These are phyloP conservation scores for Seriola aureovittata DNA, from an alignment of 2,113 vertebrate genomes.

Conservation along the genomic window DNA sequence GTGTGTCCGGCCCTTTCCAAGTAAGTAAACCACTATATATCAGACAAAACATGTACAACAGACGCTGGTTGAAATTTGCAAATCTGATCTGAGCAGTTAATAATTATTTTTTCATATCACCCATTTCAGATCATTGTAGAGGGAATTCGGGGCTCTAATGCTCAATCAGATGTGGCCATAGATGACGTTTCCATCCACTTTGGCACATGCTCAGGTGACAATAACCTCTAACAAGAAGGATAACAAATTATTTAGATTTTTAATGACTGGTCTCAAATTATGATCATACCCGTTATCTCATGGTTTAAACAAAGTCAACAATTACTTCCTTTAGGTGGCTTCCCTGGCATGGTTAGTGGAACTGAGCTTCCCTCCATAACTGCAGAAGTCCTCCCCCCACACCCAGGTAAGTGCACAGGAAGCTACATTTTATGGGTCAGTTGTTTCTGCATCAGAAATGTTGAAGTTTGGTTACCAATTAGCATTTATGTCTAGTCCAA, in stretches of 20 bases:
- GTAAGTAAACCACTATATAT: constrained; percentile 61
- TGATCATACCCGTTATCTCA: background rate
- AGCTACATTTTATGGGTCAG: constrained; percentile 29
- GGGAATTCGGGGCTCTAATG: constrained; percentile 79
- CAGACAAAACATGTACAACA: background rate
- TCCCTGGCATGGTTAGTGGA: constrained; percentile 14
- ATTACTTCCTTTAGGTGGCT: constrained; percentile 19
- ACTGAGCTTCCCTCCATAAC: constrained; percentile 20
- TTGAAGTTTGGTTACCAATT: constrained; percentile 49
- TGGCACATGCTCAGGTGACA: constrained; percentile 73
- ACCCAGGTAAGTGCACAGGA: constrained; percentile 53
- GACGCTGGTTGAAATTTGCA: background rate
- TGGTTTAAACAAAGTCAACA: background rate
- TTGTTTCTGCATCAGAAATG: constrained; percentile 31
- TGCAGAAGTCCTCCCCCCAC: constrained; percentile 10
- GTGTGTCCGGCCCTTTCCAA: constrained; percentile 69
- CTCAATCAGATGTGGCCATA: constrained; percentile 78
- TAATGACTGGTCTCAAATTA: background rate
- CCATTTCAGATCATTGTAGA: constrained; percentile 81
- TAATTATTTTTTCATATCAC: background rate
- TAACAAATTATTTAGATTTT: too few species aligned
- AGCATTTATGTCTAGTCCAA: background rate
- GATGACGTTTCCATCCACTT: constrained; percentile 80
- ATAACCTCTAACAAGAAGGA: background rate
- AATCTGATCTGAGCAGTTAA: background rate